phyloP scores from a whole-genome alignment of 64 coral and sea anemone genomes.

The Orbicella faveolata region DNA sequence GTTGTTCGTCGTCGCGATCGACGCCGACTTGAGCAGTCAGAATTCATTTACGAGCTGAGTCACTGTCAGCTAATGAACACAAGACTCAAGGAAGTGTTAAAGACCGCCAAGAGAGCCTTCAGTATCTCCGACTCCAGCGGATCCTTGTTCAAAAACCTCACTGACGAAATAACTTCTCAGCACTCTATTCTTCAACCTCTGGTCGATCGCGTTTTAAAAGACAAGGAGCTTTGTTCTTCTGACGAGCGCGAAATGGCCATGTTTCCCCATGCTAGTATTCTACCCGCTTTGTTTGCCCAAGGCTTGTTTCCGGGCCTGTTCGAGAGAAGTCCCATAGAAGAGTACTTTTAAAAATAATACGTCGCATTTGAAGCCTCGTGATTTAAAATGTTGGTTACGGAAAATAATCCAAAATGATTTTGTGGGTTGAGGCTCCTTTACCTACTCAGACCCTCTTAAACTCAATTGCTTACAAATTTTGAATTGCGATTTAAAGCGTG shows the following conservation, averaged over 20 bases:
- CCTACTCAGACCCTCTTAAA: too few relatives aligned
- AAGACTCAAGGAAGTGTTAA: neutral
- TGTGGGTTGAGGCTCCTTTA: too few relatives aligned
- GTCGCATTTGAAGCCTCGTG: too few relatives aligned
- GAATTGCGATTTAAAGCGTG: too few relatives aligned
- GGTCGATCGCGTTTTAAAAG: neutral
- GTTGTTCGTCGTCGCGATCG: neutral
- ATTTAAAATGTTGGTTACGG: too few relatives aligned
- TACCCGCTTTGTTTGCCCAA: slow-evolving; percentile 13
- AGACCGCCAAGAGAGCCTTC: slow-evolving; percentile 12
- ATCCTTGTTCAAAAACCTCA: slow-evolving; percentile 13
- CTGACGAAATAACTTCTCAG: neutral
- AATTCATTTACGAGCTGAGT: neutral
- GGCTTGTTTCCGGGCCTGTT: slow-evolving; percentile 21
- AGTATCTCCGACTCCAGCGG: slow-evolving; percentile 23
- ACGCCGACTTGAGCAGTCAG: neutral
- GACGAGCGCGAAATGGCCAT: neutral
- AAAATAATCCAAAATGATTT: too few relatives aligned
- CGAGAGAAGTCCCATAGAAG: neutral
- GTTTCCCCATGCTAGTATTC: neutral
- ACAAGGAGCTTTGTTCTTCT: neutral
- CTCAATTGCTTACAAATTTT: too few relatives aligned
- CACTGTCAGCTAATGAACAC: neutral
- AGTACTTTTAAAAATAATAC: neutral
- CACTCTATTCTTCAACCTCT: slow-evolving; percentile 4